Base-by-base conservation (phyloP, 2,888 invertebrate species). In the Drosophila birchii region DNA sequence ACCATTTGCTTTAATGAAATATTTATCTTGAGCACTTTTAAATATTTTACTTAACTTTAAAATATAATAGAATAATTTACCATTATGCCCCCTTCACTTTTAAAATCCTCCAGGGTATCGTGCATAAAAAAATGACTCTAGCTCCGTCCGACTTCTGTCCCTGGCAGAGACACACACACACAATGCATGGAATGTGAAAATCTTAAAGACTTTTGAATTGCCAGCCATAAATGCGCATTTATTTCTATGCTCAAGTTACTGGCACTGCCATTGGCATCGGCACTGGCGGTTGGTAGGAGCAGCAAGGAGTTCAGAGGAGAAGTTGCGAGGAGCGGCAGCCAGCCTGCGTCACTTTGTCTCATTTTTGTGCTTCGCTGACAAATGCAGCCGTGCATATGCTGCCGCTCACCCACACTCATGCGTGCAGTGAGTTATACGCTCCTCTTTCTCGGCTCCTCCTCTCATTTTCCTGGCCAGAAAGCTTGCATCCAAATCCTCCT, bases 191-290 rank as follows among this genome's bases (percentile, higher is more conserved):
- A 87, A 86, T 86, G 89, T 80, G 86, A 78, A 85, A 86, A 86
- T 86, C 86, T 86, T 86, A 86, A 86, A 86, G 86, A 86, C 86
- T 89, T 86, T 86, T 89, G 86, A 89, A 86, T 86, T 86, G 86
- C 89, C 88, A 75, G 76, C 88, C 89, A 86, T 86, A 86, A 86
- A 89, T 86, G 86, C 86, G 89, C 86, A 86, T 86, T 89, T 86
- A 86, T 86, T 85, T 87, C 89, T 86, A 83, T 86, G 86, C 84
- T 86, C 89, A 80, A 87, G 85, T 87, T 80, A 75, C 83, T 67
- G 71, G 58, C 56, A 34, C 29, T 60, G 69, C 61, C 18, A 20
- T 39, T 41, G 56, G 56, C 26, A 20, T 5, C n/a, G 36, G 53
- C 2, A 11, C 18, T 36, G n/a, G 54, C 18, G 38, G 54, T 14